These are phyloP conservation scores for Caradrina kadenii DNA, from an alignment of 2,888 invertebrate species.

Conservation along the genomic window DNA sequence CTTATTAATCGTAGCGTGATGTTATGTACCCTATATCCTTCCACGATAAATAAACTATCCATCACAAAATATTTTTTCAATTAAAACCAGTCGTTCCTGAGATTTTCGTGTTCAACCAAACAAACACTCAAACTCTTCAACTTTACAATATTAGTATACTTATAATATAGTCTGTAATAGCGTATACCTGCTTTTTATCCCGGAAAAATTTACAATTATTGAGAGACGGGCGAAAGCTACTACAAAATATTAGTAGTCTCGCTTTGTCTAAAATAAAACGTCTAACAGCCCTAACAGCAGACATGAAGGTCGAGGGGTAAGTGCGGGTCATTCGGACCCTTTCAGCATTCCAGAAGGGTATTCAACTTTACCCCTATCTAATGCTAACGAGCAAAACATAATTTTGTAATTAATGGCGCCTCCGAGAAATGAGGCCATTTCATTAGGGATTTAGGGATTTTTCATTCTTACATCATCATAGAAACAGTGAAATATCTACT, in stretches of 20 bases:
- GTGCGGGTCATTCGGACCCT: conserved; percentile 55
- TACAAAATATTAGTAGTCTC: not conserved
- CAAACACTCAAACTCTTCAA: too few species aligned
- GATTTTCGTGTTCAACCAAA: too few species aligned
- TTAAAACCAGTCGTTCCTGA: too few species aligned
- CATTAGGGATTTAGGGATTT: conserved; percentile 19
- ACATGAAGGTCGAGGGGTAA: conserved; percentile 55
- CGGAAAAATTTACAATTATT: too few species aligned
- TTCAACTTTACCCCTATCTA: conserved; percentile 37
- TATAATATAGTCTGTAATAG: too few species aligned
- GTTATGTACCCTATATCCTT: too few species aligned
- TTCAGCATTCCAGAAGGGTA: conserved; percentile 55
- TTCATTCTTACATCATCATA: conserved; percentile 4
- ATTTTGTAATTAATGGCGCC: conserved; percentile 50
- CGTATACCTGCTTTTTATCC: too few species aligned
- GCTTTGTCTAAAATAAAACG: not conserved
- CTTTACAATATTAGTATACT: too few species aligned
- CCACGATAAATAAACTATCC: too few species aligned
- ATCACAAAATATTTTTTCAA: too few species aligned
- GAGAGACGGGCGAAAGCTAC: too few species aligned
- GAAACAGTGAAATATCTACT: not conserved
- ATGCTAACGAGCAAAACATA: conserved; percentile 54
- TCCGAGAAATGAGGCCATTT: conserved; percentile 27
- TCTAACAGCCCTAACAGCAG: conserved; percentile 28
- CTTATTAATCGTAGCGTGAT: too few species aligned